Evolutionary conservation across 2,113 vertebrate species (phyloP).

Genomic region (Pterocles burchelli): DNA sequence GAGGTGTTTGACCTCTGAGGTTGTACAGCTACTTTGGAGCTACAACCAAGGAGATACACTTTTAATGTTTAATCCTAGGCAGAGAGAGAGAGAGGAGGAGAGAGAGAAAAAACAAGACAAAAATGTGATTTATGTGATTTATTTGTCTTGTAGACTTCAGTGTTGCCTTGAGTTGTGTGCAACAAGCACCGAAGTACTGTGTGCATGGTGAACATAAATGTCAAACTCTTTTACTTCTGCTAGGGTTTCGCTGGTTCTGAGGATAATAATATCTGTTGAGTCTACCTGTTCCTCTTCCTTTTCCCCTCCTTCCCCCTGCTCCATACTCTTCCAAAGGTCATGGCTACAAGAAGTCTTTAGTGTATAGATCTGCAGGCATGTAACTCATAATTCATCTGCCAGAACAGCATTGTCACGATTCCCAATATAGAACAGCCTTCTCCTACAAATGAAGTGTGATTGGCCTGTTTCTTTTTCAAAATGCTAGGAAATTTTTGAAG

Average conservation of each 20-base stretch:
- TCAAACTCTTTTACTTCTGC: not conserved
- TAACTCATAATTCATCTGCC: slow-evolving; percentile 16
- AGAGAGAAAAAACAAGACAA: not conserved
- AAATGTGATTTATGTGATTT: not conserved
- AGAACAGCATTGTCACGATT: not conserved
- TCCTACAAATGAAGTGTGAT: not conserved
- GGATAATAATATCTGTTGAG: slow-evolving; percentile 13
- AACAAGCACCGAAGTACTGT: not conserved
- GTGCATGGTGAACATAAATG: not conserved
- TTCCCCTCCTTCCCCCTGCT: not conserved
- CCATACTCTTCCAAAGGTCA: not conserved
- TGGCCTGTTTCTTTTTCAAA: not conserved
- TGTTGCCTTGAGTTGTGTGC: not conserved
- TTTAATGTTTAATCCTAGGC: not conserved
- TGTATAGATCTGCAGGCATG: not conserved
- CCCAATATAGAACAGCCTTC: not conserved
- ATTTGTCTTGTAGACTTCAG: not conserved
- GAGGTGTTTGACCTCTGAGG: not conserved
- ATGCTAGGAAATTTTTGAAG: not conserved
- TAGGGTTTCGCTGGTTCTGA: not conserved
- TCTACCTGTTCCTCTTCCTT: slow-evolving; percentile 39
- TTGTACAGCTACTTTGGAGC: slow-evolving; percentile 9
- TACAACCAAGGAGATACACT: slow-evolving; percentile 1
- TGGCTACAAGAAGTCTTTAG: not conserved
- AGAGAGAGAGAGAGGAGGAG: not conserved